Evolutionary conservation across 2,888 invertebrate genomes (phyloP).

Genomic region (Aelia acuminata): DNA sequence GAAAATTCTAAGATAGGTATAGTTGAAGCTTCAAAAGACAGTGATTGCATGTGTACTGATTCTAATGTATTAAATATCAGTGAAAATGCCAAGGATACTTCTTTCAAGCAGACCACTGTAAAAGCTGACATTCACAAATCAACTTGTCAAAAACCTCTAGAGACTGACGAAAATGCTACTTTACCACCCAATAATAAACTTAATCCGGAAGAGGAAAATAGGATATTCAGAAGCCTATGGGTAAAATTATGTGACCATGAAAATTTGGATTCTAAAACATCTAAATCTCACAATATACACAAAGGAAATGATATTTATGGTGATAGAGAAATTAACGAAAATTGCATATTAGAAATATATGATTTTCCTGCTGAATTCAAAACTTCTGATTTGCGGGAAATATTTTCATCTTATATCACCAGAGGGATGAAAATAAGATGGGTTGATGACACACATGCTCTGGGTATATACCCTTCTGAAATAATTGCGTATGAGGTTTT

Average conservation of each 20-base stretch:
- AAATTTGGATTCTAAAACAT: background rate
- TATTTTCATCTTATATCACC: slow-evolving; percentile 82
- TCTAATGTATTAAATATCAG: background rate
- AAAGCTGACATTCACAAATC: background rate
- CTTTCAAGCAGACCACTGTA: background rate
- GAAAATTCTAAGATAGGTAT: background rate
- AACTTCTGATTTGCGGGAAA: slow-evolving; percentile 83
- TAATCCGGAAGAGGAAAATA: background rate
- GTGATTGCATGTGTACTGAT: background rate
- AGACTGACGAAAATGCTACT: background rate
- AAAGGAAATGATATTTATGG: background rate
- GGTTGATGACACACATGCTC: slow-evolving; percentile 93
- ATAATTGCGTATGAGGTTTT: slow-evolving; percentile 85
- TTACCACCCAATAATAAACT: background rate
- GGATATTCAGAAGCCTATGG: slow-evolving; percentile 9
- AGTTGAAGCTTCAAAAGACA: background rate
- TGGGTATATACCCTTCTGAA: slow-evolving; percentile 87
- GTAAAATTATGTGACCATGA: background rate
- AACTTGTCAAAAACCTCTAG: background rate
- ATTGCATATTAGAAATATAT: slow-evolving; percentile 87
- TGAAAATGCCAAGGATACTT: background rate
- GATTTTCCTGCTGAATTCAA: slow-evolving; percentile 88
- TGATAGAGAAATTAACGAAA: slow-evolving; percentile 72
- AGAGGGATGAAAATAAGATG: slow-evolving; percentile 88
- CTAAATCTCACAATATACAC: background rate